phyloP scores from a whole-genome alignment of 2,888 invertebrate genomes.

The Agriotes lineatus region DNA sequence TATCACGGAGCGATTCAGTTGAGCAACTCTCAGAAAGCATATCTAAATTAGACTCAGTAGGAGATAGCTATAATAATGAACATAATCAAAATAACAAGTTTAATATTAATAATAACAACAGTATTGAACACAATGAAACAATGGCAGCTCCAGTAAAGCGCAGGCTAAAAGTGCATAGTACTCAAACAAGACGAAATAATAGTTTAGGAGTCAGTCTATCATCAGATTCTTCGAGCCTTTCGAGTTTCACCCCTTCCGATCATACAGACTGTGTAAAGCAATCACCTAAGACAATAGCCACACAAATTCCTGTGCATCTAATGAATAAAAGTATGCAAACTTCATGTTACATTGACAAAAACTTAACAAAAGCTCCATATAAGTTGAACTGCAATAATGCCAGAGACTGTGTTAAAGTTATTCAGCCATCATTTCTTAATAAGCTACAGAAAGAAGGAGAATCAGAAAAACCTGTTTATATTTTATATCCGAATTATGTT shows the following conservation, averaged over 20 bases:
- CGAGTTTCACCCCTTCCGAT: constrained; percentile 33
- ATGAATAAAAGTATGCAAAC: constrained; percentile 84
- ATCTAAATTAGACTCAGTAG: constrained; percentile 62
- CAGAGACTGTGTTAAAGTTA: constrained; percentile 71
- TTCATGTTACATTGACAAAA: constrained; percentile 67
- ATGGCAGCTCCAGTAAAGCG: constrained; percentile 25
- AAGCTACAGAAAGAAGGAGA: constrained; percentile 70
- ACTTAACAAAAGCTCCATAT: constrained; percentile 57
- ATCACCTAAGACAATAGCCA: constrained; percentile 37
- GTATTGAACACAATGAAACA: constrained; percentile 61
- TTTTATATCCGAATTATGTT: constrained; percentile 92
- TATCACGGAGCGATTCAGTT: constrained; percentile 68
- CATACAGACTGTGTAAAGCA: constrained; percentile 8
- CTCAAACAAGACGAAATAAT: constrained; percentile 52
- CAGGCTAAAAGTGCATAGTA: constrained; percentile 49
- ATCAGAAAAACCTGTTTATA: constrained; percentile 83
- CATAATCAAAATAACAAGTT: constrained; percentile 49
- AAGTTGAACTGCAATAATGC: constrained; percentile 52
- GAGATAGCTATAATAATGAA: constrained; percentile 53
- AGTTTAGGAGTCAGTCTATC: constrained; percentile 45
- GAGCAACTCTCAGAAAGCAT: constrained; percentile 66
- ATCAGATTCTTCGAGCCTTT: constrained; percentile 47
- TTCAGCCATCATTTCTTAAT: constrained; percentile 79
- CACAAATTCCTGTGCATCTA: constrained; percentile 67
- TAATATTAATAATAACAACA: constrained; percentile 69